Evolutionary conservation across 1,140 invertebrate genomes (phyloP).

Genomic region (Diabrotica undecimpunctata): DNA sequence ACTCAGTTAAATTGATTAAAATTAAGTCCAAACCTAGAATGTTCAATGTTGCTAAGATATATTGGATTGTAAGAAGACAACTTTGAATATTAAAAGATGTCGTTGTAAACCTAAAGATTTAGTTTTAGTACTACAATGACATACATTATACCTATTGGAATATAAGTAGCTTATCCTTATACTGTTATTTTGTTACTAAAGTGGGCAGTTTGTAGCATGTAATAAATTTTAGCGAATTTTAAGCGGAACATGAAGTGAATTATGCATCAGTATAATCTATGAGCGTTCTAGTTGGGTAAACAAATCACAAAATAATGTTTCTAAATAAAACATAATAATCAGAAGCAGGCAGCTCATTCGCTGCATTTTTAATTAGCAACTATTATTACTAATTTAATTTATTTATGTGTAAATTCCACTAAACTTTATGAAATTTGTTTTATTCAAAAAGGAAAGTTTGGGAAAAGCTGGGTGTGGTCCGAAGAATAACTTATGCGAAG

Average conservation of each 20-base stretch:
- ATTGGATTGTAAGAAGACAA: too few species aligned
- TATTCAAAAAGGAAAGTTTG: constrained; percentile 26
- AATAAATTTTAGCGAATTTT: background rate
- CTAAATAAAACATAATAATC: constrained; percentile 15
- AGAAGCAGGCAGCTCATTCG: too few species aligned
- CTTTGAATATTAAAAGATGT: too few species aligned
- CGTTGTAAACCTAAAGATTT: too few species aligned
- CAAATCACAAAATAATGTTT: constrained; percentile 20
- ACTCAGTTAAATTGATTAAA: too few species aligned
- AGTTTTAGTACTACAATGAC: too few species aligned
- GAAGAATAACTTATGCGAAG: constrained; percentile 45
- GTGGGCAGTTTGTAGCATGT: background rate
- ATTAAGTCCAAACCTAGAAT: too few species aligned
- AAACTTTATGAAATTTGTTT: constrained; percentile 32
- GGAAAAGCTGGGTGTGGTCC: constrained; percentile 40
- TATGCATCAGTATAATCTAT: constrained; percentile 10
- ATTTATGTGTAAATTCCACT: constrained; percentile 28
- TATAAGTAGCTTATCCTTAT: too few species aligned
- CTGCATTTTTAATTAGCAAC: constrained; percentile 16
- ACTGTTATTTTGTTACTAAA: background rate
- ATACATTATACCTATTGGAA: too few species aligned
- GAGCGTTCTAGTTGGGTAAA: constrained; percentile 21
- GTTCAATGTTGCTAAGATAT: too few species aligned
- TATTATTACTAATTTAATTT: constrained; percentile 33
- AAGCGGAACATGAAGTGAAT: background rate